A percentile compares a stretch with the other conserved stretches of the same genome.
Conservation (phyloP, 2,888 invertebrate species). For the Acronicta alni region DNA sequence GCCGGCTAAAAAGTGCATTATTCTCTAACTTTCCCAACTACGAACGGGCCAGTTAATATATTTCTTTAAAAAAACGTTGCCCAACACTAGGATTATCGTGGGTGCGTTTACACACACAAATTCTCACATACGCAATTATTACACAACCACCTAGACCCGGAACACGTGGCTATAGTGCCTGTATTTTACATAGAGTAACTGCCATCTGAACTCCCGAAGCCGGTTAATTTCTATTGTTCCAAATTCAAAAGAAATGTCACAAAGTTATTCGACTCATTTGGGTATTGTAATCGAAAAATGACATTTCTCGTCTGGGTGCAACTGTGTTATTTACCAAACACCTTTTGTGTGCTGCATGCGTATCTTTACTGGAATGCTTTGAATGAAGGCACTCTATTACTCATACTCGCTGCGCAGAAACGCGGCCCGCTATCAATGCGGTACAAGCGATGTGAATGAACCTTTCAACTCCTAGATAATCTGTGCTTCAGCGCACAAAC, state of each 20-base stretch:
- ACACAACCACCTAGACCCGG: too few relatives aligned
- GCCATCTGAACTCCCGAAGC: too few relatives aligned
- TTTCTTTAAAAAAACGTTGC: too few relatives aligned
- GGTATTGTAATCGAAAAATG: constrained; percentile 9
- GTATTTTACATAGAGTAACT: too few relatives aligned
- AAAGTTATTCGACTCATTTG: constrained; percentile 1
- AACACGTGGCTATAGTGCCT: too few relatives aligned
- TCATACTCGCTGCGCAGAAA: constrained; percentile 4
- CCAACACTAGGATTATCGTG: too few relatives aligned
- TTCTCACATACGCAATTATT: too few relatives aligned
- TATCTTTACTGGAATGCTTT: background rate
- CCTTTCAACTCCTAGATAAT: constrained; percentile 25
- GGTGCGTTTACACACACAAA: too few relatives aligned
- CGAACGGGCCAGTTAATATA: too few relatives aligned
- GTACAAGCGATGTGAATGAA: constrained; percentile 31
- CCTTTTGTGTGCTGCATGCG: background rate
- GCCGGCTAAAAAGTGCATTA: too few relatives aligned
- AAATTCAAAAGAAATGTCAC: background rate
- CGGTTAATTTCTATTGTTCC: background rate
- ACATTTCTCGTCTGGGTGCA: constrained; percentile 16
- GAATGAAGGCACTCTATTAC: background rate
- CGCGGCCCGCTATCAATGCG: constrained; percentile 6
- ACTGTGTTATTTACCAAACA: constrained; percentile 32
- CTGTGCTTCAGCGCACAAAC: constrained; percentile 3
- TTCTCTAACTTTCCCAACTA: too few relatives aligned